Evolutionary conservation across 1,140 invertebrate genomes (phyloP), one percentile per base, ranked within the genome.

Genomic region (Ctenoplectra terminalis): DNA sequence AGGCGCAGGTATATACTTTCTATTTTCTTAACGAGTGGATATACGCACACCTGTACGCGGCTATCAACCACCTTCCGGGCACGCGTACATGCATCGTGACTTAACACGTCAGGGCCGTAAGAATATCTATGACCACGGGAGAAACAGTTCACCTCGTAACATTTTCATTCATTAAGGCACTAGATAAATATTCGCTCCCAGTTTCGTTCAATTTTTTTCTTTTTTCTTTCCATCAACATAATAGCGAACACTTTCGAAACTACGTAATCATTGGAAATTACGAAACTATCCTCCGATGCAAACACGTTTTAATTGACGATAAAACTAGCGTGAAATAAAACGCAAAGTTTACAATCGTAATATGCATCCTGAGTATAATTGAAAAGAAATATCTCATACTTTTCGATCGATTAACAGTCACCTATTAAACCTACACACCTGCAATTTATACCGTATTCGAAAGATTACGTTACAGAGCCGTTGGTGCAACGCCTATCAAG

Each of bases 401-500:
- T 52, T 23, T 23, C 64, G 2, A n/a, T 0, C 17, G 17, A 56
- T 71, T n/a, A 69, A n/a, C 37, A 20, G 29, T 23, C n/a, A 48
- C 15, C 29, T 31, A 17, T 8, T 29, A 17, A 61, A 11, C n/a
- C 26, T n/a, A 56, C 29, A 43, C 81, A 50, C 74, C 73, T 58
- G 72, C 48, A 20, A 54, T 50, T 40, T 17, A 20, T 54, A 46
- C 37, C 54, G 26, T 31, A 20, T 54, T 54, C 66, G 52, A 73
- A 63, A 23, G 31, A 50, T n/a, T 74, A 54, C 37, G n/a, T 8
- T 20, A 11, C 40, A 15, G 71, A 67, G 26, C 52, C 34, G 73
- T 34, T 58, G 60, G 48, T 61, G 69, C 72, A 66, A 34, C 70
- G 50, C 46, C 48, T 86, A 89, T 86, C 89, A 90, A 87, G 89